Evolutionary conservation across 2,888 invertebrate species (phyloP).

Genomic region (Hyles lineata): DNA sequence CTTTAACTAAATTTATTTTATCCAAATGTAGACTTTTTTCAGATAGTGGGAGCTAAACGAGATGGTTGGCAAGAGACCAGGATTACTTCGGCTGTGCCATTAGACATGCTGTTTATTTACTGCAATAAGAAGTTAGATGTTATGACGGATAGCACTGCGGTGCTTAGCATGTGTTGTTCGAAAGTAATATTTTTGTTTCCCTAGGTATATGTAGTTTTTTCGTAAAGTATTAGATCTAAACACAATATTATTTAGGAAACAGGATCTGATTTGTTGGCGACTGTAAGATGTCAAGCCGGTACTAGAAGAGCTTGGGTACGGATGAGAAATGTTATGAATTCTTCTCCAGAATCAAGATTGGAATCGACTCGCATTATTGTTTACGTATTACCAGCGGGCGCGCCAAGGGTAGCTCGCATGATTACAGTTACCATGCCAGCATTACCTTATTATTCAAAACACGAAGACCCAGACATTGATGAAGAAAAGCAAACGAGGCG

Average conservation of each 20-base stretch:
- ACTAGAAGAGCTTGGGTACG: slow-evolving; percentile 95
- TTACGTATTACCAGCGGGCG: slow-evolving; percentile 73
- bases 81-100: slow-evolving; percentile 71
- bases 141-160: slow-evolving; percentile 74
- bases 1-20: no score
- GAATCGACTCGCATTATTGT: slow-evolving; percentile 65
- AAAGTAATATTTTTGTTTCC: slow-evolving; percentile 54
- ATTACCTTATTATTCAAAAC: slow-evolving; percentile 70
- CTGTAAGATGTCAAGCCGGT: slow-evolving; percentile 96
- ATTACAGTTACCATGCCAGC: slow-evolving; percentile 66
- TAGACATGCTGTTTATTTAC: slow-evolving; percentile 78
- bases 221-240: background rate
- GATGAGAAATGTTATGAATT: slow-evolving; percentile 86
- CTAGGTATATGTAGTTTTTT: background rate
- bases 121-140: slow-evolving; percentile 66
- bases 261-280: slow-evolving; percentile 85
- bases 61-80: slow-evolving; percentile 76
- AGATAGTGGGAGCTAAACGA: slow-evolving; percentile 69
- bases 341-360: slow-evolving; percentile 44
- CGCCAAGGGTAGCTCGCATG: slow-evolving; percentile 75
- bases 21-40: background rate
- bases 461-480: slow-evolving; percentile 57
- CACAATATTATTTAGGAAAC: slow-evolving; percentile 48
- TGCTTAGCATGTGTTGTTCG: slow-evolving; percentile 71
- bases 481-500: slow-evolving; percentile 51